Conservation (phyloP, 2,888 invertebrate genomes). For the Mythimna lalbum region DNA sequence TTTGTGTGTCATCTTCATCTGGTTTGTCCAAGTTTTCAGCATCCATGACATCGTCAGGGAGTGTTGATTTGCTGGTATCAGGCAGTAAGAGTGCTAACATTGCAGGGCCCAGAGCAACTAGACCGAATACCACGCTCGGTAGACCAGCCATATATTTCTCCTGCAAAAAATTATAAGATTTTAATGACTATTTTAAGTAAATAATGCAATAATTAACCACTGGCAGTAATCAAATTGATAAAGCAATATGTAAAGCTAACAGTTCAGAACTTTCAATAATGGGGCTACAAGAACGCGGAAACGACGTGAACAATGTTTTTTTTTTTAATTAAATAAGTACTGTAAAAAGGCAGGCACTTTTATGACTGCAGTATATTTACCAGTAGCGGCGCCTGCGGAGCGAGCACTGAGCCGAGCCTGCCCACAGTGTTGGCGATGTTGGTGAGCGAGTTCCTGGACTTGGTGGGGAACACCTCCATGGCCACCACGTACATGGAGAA, state of each 20-base stretch:
- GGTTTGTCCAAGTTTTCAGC: constrained; percentile 77
- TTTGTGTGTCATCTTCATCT: constrained; percentile 16
- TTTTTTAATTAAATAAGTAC: not conserved
- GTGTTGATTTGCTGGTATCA: constrained; percentile 78
- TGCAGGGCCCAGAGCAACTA: constrained; percentile 81
- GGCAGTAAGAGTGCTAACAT: constrained; percentile 80
- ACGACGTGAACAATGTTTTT: not conserved
- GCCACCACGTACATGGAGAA: constrained; percentile 92
- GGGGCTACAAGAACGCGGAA: not conserved
- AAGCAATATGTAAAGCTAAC: not conserved
- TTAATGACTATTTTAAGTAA: not conserved
- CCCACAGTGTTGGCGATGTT: constrained; percentile 92
- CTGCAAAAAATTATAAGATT: constrained; percentile 67
- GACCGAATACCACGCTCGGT: constrained; percentile 81
- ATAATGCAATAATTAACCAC: not conserved
- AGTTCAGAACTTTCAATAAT: too few relatives aligned
- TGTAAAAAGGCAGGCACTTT: not conserved
- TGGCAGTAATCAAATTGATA: not conserved
- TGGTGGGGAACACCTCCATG: constrained; percentile 93
- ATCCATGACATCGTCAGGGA: constrained; percentile 80
- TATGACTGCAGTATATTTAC: constrained; percentile 78
- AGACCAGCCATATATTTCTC: constrained; percentile 80
- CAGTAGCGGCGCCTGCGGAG: constrained; percentile 92
- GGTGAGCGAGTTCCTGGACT: constrained; percentile 91
- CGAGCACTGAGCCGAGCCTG: constrained; percentile 92